Evolutionary conservation across 2,797 vertebrate genomes (phyloP).

Genomic region (Manis crassicaudata): DNA sequence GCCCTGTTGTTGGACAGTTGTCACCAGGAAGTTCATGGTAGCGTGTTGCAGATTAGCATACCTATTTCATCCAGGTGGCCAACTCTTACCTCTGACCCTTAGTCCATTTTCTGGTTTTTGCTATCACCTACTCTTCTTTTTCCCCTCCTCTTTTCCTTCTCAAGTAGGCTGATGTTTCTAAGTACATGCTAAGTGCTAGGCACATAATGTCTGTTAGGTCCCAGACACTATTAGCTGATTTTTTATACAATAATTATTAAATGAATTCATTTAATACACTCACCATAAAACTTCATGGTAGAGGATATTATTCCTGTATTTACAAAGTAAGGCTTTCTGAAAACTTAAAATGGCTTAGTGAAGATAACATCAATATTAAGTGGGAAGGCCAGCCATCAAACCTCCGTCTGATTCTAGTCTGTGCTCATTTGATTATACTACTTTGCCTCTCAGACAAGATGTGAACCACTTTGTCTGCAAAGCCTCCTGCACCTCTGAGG

Average conservation of each 20-base stretch:
- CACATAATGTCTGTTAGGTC: neutral
- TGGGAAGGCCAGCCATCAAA: neutral
- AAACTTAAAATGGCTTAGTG: neutral
- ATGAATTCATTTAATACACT: neutral
- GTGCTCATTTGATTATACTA: neutral
- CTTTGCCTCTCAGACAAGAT: neutral
- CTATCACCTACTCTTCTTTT: neutral
- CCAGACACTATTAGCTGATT: neutral
- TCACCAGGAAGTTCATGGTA: neutral
- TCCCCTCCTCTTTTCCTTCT: neutral
- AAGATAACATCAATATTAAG: neutral
- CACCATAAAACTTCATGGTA: neutral
- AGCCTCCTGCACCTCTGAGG: neutral
- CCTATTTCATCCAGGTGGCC: neutral
- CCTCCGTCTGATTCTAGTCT: neutral
- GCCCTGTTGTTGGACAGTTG: neutral
- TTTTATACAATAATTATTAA: neutral
- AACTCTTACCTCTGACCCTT: neutral
- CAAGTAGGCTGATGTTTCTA: neutral
- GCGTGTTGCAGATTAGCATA: neutral
- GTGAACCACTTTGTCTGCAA: neutral
- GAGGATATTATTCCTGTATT: neutral
- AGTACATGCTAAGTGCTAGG: neutral
- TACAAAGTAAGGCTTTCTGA: conserved; percentile 13
- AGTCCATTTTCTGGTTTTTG: neutral